Evolutionary conservation across 2,797 vertebrate species (phyloP).

Genomic region (Enteromius fasciolatus): DNA sequence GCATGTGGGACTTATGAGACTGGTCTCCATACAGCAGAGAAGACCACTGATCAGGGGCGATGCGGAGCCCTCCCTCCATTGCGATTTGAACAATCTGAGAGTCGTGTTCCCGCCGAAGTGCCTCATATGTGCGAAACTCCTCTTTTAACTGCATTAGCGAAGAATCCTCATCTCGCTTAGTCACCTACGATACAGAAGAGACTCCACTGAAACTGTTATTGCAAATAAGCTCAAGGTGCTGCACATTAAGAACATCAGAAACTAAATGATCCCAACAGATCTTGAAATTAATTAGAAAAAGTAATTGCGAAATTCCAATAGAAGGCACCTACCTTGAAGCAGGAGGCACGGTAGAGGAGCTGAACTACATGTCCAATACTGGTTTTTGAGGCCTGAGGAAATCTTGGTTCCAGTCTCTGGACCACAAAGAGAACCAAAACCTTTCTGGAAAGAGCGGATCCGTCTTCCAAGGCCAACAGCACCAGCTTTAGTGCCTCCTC

Average conservation of each 20-base stretch:
- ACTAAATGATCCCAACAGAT: not conserved
- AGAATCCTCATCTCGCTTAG: slow-evolving; percentile 97
- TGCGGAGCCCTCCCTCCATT: slow-evolving; percentile 97
- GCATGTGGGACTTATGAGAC: slow-evolving; percentile 99
- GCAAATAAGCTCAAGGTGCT: not conserved
- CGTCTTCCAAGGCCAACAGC: slow-evolving; percentile 94
- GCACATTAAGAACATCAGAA: not conserved
- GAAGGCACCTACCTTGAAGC: slow-evolving; percentile 89
- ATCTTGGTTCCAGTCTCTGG: slow-evolving; percentile 96
- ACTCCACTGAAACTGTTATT: not conserved
- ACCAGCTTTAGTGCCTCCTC: slow-evolving; percentile 98
- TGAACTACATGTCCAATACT: slow-evolving; percentile 99
- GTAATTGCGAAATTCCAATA: not conserved
- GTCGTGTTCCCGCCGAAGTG: slow-evolving; percentile 93
- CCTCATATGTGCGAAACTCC: slow-evolving; percentile 97
- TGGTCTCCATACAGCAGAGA: slow-evolving; percentile 97
- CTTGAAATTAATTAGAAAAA: not conserved
- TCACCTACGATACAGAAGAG: slow-evolving; percentile 81
- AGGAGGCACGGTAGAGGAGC: slow-evolving; percentile 97
- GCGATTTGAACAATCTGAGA: slow-evolving; percentile 99
- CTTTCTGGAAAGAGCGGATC: slow-evolving; percentile 95
- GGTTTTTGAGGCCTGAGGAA: slow-evolving; percentile 98
- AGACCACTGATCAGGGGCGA: slow-evolving; percentile 98
- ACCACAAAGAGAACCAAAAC: slow-evolving; percentile 99
- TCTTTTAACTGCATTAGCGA: slow-evolving; percentile 99